Percentiles rank a stretch among this genome's conserved stretches.
Evolutionary conservation across 2,797 vertebrate species (phyloP).

Genomic region (Ceyx erithaca): DNA sequence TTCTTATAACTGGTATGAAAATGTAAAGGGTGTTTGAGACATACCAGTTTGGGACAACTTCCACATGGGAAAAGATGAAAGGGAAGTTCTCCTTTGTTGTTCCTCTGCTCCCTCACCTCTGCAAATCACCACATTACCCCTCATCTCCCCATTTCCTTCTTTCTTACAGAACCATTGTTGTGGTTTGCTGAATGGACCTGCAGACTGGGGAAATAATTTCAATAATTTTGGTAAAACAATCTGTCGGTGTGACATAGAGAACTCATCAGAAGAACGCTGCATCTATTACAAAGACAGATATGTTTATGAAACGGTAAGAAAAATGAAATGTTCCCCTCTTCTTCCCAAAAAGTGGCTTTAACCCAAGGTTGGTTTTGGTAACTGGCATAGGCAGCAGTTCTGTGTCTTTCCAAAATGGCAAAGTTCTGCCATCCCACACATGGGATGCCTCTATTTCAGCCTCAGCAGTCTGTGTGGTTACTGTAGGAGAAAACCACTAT

Average conservation of each 20-base stretch:
- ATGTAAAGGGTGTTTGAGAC: not conserved
- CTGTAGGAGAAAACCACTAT: not conserved
- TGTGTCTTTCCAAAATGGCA: not conserved
- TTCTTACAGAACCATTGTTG: conserved; percentile 76
- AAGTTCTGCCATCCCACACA: not conserved
- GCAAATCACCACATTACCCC: not conserved
- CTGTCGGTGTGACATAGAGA: not conserved
- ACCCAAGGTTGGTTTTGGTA: not conserved
- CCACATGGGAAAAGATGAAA: not conserved
- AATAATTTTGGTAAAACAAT: rapidly evolving
- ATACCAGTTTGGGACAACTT: not conserved
- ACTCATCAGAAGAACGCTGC: not conserved
- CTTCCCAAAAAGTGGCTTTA: not conserved
- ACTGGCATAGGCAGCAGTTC: not conserved
- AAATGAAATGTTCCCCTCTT: not conserved
- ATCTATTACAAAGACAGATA: rapidly evolving
- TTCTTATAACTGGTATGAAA: not conserved
- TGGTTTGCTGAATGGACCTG: conserved; percentile 55
- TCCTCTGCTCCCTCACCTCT: not conserved
- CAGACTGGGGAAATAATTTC: conserved; percentile 71
- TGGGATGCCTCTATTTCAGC: not conserved
- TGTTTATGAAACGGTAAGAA: conserved; percentile 64
- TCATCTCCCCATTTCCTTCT: not conserved
- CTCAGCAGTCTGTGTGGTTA: not conserved
- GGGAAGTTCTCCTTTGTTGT: not conserved